phyloP scores from a whole-genome alignment of 2,113 vertebrate species.

The Paradisaea rubra region DNA sequence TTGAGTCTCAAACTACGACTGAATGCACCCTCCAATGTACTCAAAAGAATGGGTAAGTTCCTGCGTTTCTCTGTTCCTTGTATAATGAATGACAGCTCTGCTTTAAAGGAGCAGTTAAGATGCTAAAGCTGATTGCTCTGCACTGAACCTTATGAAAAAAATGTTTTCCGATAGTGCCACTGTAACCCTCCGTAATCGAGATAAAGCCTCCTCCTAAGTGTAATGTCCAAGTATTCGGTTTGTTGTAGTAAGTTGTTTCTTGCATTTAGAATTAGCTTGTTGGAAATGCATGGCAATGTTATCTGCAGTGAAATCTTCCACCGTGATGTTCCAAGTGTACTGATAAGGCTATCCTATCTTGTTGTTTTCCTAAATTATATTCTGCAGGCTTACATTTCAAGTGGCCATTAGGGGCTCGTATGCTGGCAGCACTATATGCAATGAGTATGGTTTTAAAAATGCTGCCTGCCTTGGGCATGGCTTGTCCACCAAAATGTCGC shows the following conservation, averaged over 20 bases:
- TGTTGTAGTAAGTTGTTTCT: constrained; percentile 50
- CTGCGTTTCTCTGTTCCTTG: constrained; percentile 72
- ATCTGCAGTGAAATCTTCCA: constrained; percentile 72
- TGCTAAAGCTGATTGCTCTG: constrained; percentile 9
- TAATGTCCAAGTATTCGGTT: constrained; percentile 35
- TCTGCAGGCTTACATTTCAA: constrained; percentile 99
- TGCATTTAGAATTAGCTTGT: constrained; percentile 65
- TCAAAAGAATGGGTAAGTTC: constrained; percentile 99
- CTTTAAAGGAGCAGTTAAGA: constrained; percentile 42
- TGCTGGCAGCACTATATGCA: constrained; percentile 96
- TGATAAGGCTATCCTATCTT: constrained; percentile 79
- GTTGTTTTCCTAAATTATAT: constrained; percentile 83
- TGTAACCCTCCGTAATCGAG: constrained; percentile 27
- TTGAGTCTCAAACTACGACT: constrained; percentile 94
- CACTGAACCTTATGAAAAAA: constrained; percentile 48
- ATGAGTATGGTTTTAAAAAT: constrained; percentile 97
- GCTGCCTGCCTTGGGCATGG: constrained; percentile 93
- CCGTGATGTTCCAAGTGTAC: constrained; percentile 69
- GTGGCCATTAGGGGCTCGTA: constrained; percentile 99
- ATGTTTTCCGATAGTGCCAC: neutral
- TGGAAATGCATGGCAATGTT: constrained; percentile 71
- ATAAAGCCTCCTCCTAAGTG: constrained; percentile 24
- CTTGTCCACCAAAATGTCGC: constrained; percentile 99
- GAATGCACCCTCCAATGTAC: constrained; percentile 99
- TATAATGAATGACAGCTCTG: constrained; percentile 30